A percentile compares a stretch with the other conserved stretches of the same genome.
These are phyloP conservation scores for Oostethus manadensis DNA, from an alignment of 2,113 vertebrate genomes.

Conservation along the genomic window DNA sequence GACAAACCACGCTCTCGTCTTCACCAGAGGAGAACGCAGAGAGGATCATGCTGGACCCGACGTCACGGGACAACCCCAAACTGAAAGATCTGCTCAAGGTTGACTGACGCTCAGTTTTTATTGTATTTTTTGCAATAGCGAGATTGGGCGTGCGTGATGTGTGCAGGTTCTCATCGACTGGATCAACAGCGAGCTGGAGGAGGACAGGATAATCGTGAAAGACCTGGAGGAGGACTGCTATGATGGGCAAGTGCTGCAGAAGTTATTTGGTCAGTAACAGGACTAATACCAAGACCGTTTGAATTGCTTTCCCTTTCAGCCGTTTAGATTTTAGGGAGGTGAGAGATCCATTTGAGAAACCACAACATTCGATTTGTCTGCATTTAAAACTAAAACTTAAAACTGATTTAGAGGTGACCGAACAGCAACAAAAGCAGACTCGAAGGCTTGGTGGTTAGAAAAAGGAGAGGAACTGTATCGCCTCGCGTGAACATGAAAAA, in stretches of 20 bases:
- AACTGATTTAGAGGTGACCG: too few species aligned
- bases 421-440: too few species aligned
- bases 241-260: conserved; percentile 96
- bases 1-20: conserved; percentile 1
- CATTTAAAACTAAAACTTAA: too few species aligned
- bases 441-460: too few species aligned
- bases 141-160: conserved; percentile 4
- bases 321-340: too few species aligned
- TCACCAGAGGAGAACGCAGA: conserved; percentile 92
- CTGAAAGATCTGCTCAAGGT: conserved; percentile 96
- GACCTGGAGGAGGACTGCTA: conserved; percentile 94
- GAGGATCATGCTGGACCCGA: conserved; percentile 88
- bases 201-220: conserved; percentile 96
- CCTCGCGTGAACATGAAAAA: too few species aligned
- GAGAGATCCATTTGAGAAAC: too few species aligned
- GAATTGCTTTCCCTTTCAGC: too few species aligned
- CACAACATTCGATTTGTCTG: too few species aligned
- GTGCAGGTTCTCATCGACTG: conserved; percentile 89
- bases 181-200: conserved; percentile 92
- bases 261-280: conserved; percentile 83
- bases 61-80: conserved; percentile 83
- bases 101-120: not conserved
- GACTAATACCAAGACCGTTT: not conserved
- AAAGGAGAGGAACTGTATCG: too few species aligned
- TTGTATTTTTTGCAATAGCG: not conserved